A percentile compares a stretch with the other conserved stretches of the same genome.
Conservation (phyloP, 2,113 vertebrate genomes). For the Serinus canaria region DNA sequence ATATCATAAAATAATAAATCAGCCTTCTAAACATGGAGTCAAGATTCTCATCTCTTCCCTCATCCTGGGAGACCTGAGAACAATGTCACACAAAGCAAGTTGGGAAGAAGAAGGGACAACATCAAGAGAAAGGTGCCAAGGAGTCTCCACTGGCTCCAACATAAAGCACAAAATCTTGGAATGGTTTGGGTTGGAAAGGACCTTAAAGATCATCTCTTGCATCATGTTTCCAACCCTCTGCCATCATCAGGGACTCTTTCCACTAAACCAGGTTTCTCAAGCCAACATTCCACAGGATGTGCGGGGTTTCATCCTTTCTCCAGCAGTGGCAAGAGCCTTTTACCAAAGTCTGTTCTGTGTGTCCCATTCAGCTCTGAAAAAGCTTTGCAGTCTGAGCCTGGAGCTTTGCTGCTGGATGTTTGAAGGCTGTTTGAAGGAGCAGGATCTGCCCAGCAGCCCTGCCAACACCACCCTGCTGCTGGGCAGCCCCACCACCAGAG, state of each 20-base stretch:
- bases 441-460: background rate
- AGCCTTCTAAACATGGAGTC: no score
- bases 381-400: background rate
- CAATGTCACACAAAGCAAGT: background rate
- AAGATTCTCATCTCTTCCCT: no score
- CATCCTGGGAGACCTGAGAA: no score
- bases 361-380: background rate
- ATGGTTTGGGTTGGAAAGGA: background rate
- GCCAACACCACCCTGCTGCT: background rate
- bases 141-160: background rate
- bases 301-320: background rate
- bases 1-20: no score
- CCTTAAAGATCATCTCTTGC: background rate
- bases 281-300: fast-evolving
- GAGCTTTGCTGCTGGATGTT: background rate
- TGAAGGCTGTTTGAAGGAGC: background rate
- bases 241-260: background rate
- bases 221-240: background rate
- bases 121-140: background rate
- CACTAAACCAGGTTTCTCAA: background rate
- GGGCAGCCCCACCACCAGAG: background rate
- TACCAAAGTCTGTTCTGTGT: fast-evolving
- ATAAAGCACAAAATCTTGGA: background rate
- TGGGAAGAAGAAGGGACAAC: background rate
- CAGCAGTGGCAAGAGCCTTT: background rate